phyloP scores from a whole-genome alignment of 1,140 invertebrate genomes.

The Brachionus plicatilis region DNA sequence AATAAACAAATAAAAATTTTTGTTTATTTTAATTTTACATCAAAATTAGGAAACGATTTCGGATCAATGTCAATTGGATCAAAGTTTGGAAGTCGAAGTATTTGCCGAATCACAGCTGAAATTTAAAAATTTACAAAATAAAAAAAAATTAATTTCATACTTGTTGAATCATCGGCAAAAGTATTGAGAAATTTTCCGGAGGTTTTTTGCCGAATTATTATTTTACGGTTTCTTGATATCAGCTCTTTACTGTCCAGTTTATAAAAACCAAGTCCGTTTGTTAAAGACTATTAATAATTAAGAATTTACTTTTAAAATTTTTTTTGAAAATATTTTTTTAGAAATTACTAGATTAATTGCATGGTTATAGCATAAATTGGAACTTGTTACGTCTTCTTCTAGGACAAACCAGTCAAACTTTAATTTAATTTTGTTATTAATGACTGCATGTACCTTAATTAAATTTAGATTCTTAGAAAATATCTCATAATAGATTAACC shows the following conservation, averaged over 20 bases:
- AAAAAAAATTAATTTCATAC: background rate
- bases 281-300: slow-evolving; percentile 48
- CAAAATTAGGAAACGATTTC: slow-evolving; percentile 48
- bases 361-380: slow-evolving; percentile 50
- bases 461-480: slow-evolving; percentile 14
- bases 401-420: slow-evolving; percentile 50
- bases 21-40: slow-evolving; percentile 43
- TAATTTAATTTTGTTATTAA: slow-evolving; percentile 47
- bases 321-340: background rate
- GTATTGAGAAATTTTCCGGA: slow-evolving; percentile 51
- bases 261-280: slow-evolving; percentile 52
- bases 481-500: background rate
- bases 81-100: slow-evolving; percentile 45
- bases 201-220: slow-evolving; percentile 48
- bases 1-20: background rate
- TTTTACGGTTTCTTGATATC: slow-evolving; percentile 45
- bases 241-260: slow-evolving; percentile 45
- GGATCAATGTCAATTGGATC: slow-evolving; percentile 48
- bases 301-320: background rate
- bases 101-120: slow-evolving; percentile 45
- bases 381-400: slow-evolving; percentile 50
- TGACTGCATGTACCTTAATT: slow-evolving; percentile 45
- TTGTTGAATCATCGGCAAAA: slow-evolving; percentile 46
- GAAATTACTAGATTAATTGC: slow-evolving; percentile 50
- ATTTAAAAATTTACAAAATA: background rate